Base-by-base conservation (phyloP, 2,888 invertebrate genomes). In the Timema podura region DNA sequence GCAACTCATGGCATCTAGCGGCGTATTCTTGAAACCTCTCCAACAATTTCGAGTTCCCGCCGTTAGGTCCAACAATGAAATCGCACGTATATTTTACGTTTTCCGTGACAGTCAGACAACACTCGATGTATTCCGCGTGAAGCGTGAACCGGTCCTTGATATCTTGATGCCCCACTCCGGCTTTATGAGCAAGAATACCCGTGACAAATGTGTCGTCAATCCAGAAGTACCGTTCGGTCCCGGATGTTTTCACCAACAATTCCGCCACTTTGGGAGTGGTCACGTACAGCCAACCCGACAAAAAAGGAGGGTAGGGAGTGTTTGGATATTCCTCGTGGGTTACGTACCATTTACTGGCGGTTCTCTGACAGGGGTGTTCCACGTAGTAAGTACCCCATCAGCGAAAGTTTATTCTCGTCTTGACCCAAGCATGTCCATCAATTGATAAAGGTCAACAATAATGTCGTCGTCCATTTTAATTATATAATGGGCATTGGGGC, bases 171-270 rank as follows among this genome's bases (percentile, higher is more conserved):
- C n/a, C 11, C 5, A 61, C 75, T 59, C 68, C 65, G 2, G 57
- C 64, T 6, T 11, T 45, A 11, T 48, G 16, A 9, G 72, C 70
- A 6, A 95, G 81, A 66, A 93, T 83, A 1, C 96, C 96, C 0
- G 95, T 96, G 0, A 96, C 82, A 79, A 89, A 91, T 64, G 92
- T 89, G 79, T 96, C 96, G 78, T 96, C 96, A 72, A 96, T 94
- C 95, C 96, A 96, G 81, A 96, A 95, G 76, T 89, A 91, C 16
- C 85, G 82, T n/a, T 86, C 82, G 49, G 81, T 78, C 48, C 82
- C 78, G 0, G 88, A 85, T 74, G 85, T 82, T 5, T 83, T 78
- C 44, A 87, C 82, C 67, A 96, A 78, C 30, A 82, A 16, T 11
- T 78, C 77, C 0, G 89, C 90, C 2, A 88, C 85, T 73, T 85